Base-by-base conservation (phyloP, 2,888 invertebrate species). In the Plemyria rubiginata region DNA sequence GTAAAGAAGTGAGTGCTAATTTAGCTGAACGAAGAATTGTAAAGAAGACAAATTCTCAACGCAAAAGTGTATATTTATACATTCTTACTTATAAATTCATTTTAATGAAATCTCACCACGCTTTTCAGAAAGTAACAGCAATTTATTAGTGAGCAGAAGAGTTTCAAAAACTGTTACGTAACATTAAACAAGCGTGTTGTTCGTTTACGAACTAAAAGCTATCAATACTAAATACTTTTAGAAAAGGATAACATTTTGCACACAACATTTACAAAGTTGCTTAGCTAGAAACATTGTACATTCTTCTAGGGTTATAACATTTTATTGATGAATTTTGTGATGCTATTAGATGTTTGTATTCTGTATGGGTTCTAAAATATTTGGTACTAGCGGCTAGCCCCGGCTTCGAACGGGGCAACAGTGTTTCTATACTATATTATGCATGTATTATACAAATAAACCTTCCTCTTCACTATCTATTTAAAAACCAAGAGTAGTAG, bases 1-100 rank as follows among this genome's bases (percentile, higher is more conserved):
- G 62, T 70, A 73, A 77, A 76, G 77, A 79, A 79, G 71, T 70
- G 72, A 77, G 72, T 75, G 79, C 75, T 80, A 84, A 84, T 85
- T 84, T 81, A 75, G 73, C 67, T 70, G 67, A 81, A 78, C 68
- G 73, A 75, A 78, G 72, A 76, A 79, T 80, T 77, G 71, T 75
- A 72, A 79, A 79, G 76, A 70, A 73, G 73, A 77, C 73, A 71
- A 76, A 76, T 76, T 62, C 62, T 55, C 58, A 41, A 41, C 52
- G 48, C 54, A 15, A 38, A 59, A 62, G 50, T 59, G 48, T 50
- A 36, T 54, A 6, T 54, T 53, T 53, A 43, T 43, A 13, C 4
- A 43, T 13, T 43, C 43, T 15, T n/a, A 43, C 15, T 8, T 7
- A 38, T 38, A 9, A 16, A 45, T 45, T 16, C 11, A 38, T 11